Percentiles rank a stretch among this genome's conserved stretches.
phyloP scores from a whole-genome alignment of 2,113 vertebrate species.

The Sinocyclocheilus grahami region DNA sequence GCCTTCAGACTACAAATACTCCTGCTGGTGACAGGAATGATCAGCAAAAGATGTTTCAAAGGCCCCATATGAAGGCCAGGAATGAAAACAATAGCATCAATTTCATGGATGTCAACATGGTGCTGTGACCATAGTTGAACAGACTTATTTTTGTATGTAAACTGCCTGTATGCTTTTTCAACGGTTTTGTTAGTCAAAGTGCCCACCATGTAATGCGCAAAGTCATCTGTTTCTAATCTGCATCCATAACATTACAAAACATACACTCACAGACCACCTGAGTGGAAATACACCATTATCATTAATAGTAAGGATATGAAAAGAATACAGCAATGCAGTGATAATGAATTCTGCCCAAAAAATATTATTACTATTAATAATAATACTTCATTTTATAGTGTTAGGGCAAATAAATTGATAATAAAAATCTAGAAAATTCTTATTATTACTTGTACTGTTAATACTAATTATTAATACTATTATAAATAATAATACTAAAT shows the following conservation, averaged over 20 bases:
- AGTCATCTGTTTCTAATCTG: too few species aligned
- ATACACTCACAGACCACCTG: neutral
- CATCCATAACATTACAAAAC: too few species aligned
- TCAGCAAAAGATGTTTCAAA: constrained; percentile 21
- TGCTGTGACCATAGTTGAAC: neutral
- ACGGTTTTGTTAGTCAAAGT: constrained; percentile 24
- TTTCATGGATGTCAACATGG: constrained; percentile 20
- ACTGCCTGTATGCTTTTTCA: neutral
- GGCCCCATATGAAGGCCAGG: neutral
- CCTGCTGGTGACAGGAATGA: neutral
- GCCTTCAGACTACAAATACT: neutral
- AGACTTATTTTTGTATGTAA: neutral
- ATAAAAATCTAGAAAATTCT: neutral
- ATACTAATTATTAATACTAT: too few species aligned
- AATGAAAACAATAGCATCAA: constrained; percentile 16
- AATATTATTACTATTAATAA: too few species aligned
- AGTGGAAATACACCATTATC: neutral
- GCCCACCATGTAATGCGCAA: neutral
- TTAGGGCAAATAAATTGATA: neutral
- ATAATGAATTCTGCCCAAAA: neutral
- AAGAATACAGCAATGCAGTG: neutral
- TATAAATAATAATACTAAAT: too few species aligned
- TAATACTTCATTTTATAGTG: neutral
- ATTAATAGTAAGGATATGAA: neutral
- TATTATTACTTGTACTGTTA: too few species aligned